Conservation (phyloP, 2,797 vertebrate species). For the Enteromius paludinosus region DNA sequence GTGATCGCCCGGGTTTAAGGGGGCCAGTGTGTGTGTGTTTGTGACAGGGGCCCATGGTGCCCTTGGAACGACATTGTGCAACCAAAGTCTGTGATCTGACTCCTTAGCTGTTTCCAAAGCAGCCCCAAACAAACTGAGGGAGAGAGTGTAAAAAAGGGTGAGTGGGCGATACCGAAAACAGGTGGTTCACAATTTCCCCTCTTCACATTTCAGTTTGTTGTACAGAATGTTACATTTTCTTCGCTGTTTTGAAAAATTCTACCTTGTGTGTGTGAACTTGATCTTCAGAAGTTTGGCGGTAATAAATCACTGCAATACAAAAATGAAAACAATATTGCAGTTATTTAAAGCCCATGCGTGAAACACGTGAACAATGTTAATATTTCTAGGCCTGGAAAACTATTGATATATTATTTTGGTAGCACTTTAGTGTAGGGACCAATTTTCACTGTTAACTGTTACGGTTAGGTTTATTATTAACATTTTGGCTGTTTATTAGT, state of each 20-base stretch:
- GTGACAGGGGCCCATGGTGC: slow-evolving; percentile 52
- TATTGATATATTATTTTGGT: not conserved
- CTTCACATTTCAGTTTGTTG: slow-evolving; percentile 37
- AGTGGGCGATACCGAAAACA: slow-evolving; percentile 59
- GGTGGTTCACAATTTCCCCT: slow-evolving; percentile 44
- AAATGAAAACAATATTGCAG: not conserved
- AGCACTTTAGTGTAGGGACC: too few relatives aligned
- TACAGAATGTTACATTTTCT: not conserved
- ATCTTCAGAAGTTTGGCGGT: not conserved
- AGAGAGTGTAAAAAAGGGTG: slow-evolving; percentile 59
- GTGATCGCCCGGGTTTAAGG: slow-evolving; percentile 66
- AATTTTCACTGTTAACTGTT: too few relatives aligned
- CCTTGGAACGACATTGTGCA: slow-evolving; percentile 71
- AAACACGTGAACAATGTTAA: not conserved
- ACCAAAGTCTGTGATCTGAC: slow-evolving; percentile 59
- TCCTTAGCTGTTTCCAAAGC: slow-evolving; percentile 60
- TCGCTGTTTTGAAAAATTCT: not conserved
- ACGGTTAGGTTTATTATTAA: too few relatives aligned
- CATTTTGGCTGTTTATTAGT: too few relatives aligned
- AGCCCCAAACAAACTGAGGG: slow-evolving; percentile 31
- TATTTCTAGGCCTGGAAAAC: not conserved
- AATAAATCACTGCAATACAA: not conserved
- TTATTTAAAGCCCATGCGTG: not conserved
- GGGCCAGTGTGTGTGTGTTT: slow-evolving; percentile 40
- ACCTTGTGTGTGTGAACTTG: slow-evolving; percentile 14